A percentile compares a stretch with the other conserved stretches of the same genome.
phyloP scores from a whole-genome alignment of 2,113 vertebrate species.

The Peromyscus polionotus region DNA sequence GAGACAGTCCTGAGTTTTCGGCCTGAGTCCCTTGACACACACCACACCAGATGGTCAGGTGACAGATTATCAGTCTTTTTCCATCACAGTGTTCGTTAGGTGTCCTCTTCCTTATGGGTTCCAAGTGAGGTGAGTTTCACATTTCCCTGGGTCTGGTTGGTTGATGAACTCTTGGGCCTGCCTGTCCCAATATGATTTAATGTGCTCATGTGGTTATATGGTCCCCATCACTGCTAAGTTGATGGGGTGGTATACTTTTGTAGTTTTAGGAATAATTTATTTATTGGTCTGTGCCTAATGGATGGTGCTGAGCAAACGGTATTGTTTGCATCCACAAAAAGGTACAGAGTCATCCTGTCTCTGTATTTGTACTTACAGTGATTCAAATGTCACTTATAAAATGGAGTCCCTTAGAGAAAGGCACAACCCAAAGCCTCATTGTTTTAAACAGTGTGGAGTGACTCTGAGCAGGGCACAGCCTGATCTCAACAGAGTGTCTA shows the following conservation, averaged over 20 bases:
- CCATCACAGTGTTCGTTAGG: neutral
- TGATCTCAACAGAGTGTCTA: neutral
- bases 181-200: neutral
- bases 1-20: no score
- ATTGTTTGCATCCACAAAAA: neutral
- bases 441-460: neutral
- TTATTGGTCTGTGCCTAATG: neutral
- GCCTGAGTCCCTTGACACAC: neutral
- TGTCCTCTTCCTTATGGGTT: neutral
- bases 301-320: neutral
- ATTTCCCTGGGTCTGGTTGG: neutral
- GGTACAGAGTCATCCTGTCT: neutral
- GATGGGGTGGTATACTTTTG: neutral
- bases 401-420: neutral
- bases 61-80: neutral
- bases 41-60: neutral
- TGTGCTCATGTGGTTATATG: neutral
- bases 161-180: neutral
- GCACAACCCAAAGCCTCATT: neutral
- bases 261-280: neutral
- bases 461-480: neutral
- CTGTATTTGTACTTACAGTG: neutral
- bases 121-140: neutral
- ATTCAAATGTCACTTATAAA: neutral
- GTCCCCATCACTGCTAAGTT: no score